These are phyloP conservation scores for Cryptoblepharus egeriae DNA, from an alignment of 2,797 vertebrate genomes.

Conservation along the genomic window DNA sequence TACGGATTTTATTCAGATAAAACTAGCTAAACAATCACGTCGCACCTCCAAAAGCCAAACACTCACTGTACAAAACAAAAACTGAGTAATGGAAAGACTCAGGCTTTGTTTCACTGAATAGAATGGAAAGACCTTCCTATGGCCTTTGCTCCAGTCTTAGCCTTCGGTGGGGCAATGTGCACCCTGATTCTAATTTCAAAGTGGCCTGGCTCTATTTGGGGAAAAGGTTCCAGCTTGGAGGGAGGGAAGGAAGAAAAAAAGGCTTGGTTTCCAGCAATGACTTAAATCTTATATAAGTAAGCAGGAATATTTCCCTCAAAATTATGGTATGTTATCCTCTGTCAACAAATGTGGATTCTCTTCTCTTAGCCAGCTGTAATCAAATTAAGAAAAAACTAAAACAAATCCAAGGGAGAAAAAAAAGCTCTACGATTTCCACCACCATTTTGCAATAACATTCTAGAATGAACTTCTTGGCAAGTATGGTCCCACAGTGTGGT, in stretches of 20 bases:
- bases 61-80: not conserved
- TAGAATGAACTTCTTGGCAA: constrained; percentile 44
- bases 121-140: not conserved
- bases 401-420: constrained; percentile 41
- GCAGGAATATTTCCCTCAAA: not conserved
- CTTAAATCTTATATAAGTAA: not conserved
- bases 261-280: not conserved
- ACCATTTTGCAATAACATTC: constrained; percentile 34
- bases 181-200: not conserved
- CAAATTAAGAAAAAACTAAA: constrained; percentile 59
- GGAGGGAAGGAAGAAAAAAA: not conserved
- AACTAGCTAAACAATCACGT: not conserved
- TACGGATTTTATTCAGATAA: not conserved
- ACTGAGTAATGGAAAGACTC: not conserved
- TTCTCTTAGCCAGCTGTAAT: constrained; percentile 64
- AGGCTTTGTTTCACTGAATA: not conserved
- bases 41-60: not conserved
- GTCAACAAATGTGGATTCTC: constrained; percentile 22
- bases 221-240: not conserved
- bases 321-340: not conserved
- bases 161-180: not conserved
- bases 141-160: not conserved
- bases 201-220: not conserved
- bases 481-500: not conserved
- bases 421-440: constrained; percentile 52